Percentiles rank a stretch among this genome's conserved stretches.
These are phyloP conservation scores for Pelvicachromis taeniatus DNA, from an alignment of 2,113 vertebrate species.

Conservation along the genomic window DNA sequence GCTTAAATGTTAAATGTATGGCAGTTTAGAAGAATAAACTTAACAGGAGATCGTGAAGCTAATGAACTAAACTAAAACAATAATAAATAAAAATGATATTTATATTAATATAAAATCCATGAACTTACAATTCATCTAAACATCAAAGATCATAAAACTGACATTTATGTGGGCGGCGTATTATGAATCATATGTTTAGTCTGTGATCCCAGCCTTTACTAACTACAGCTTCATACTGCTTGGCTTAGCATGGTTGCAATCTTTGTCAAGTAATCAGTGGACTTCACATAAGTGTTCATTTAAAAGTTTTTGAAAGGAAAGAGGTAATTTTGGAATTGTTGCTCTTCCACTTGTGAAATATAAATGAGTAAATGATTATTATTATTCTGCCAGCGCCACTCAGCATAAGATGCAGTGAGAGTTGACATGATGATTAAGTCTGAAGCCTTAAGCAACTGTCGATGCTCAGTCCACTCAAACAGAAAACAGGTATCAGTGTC, in stretches of 20 bases:
- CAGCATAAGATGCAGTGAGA: neutral
- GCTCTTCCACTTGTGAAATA: neutral
- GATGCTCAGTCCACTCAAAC: neutral
- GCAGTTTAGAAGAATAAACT: neutral
- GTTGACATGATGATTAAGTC: neutral
- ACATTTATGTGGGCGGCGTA: neutral
- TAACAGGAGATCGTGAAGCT: neutral
- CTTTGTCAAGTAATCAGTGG: neutral
- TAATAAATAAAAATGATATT: neutral
- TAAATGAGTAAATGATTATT: neutral
- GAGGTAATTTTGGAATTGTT: neutral
- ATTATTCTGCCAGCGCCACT: neutral
- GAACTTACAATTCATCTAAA: neutral
- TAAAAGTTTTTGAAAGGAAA: neutral
- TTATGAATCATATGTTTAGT: neutral
- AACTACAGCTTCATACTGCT: neutral
- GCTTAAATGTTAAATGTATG: neutral
- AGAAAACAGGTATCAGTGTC: neutral
- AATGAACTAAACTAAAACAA: neutral
- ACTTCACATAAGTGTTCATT: neutral
- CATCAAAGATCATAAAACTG: neutral
- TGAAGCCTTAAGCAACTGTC: neutral
- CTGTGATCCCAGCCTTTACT: neutral
- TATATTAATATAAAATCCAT: neutral
- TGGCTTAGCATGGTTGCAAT: neutral